Conservation (phyloP, 2,797 vertebrate genomes). For the Parauchenoglanis punctatus region DNA sequence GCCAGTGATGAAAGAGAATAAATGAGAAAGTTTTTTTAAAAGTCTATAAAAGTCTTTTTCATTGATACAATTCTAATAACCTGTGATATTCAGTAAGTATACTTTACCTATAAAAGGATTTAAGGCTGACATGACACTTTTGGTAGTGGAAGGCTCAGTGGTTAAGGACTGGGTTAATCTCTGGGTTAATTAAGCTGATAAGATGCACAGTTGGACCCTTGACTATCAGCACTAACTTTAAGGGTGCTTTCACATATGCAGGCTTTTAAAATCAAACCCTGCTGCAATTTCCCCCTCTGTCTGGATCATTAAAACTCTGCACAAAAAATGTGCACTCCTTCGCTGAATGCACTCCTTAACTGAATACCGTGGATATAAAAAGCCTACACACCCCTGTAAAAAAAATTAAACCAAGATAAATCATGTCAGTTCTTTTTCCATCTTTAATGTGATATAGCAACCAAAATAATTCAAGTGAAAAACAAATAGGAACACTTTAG, state of each 20-base stretch:
- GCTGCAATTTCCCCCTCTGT: background rate
- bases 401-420: background rate
- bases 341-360: background rate
- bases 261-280: background rate
- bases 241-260: background rate
- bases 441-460: too few species aligned
- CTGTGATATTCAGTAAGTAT: background rate
- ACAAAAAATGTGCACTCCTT: too few species aligned
- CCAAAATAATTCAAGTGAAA: background rate
- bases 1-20: background rate
- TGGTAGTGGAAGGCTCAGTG: background rate
- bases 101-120: background rate
- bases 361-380: background rate
- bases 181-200: background rate
- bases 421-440: too few species aligned
- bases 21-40: background rate
- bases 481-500: background rate
- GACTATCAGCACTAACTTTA: background rate
- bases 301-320: too few species aligned
- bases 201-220: background rate
- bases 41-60: background rate
- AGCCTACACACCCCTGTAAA: background rate
- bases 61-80: background rate
- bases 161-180: background rate
- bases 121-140: background rate